Percentiles rank a stretch among this genome's conserved stretches.
These are phyloP conservation scores for Gadus macrocephalus DNA, from an alignment of 2,113 vertebrate genomes.

Conservation along the genomic window DNA sequence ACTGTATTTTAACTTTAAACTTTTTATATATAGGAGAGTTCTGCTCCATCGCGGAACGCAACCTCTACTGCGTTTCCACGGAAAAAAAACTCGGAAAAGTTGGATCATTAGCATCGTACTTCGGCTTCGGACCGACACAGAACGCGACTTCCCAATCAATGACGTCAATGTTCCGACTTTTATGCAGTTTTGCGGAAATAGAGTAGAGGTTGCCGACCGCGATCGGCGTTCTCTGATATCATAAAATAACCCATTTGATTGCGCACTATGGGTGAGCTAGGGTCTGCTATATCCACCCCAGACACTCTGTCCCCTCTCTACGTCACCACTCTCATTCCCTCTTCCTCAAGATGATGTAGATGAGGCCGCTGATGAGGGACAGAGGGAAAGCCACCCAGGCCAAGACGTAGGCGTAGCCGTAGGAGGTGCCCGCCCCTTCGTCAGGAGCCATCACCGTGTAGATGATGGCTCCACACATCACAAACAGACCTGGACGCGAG, in stretches of 20 bases:
- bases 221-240: too few relatives aligned
- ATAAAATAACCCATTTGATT: too few relatives aligned
- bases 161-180: not conserved
- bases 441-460: conserved; percentile 86
- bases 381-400: conserved; percentile 95
- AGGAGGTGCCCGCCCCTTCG: accelerated
- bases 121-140: too few relatives aligned
- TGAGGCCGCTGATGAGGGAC: conserved; percentile 83
- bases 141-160: not conserved
- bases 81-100: too few relatives aligned
- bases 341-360: conserved; percentile 94
- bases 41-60: too few relatives aligned
- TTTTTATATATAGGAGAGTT: too few relatives aligned
- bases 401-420: conserved; percentile 88
- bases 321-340: conserved; percentile 74
- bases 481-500: conserved; percentile 80
- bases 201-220: too few relatives aligned
- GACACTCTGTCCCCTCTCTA: conserved; percentile 9
- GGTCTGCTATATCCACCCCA: conserved; percentile 27
- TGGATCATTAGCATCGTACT: too few relatives aligned
- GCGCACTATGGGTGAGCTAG: not conserved
- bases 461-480: conserved; percentile 92
- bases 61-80: too few relatives aligned
- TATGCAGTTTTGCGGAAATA: too few relatives aligned
- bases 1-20: too few relatives aligned